Percentiles rank a stretch among this genome's conserved stretches.
phyloP scores from a whole-genome alignment of 2,113 vertebrate genomes.

The Phalacrocorax pelagicus region DNA sequence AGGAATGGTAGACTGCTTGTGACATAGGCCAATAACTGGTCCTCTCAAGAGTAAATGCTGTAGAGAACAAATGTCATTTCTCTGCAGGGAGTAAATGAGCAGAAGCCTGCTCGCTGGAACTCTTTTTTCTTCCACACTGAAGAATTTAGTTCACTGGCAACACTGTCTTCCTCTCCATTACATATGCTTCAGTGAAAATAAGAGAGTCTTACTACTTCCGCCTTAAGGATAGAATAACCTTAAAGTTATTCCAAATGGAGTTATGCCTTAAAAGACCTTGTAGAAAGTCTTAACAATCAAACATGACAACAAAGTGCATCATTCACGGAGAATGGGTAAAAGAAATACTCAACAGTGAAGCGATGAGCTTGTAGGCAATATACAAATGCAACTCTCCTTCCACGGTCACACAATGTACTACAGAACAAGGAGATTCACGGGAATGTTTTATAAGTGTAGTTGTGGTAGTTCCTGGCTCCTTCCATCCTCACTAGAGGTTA shows the following conservation, averaged over 20 bases:
- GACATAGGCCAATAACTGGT: constrained; percentile 27
- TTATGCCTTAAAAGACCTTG: neutral
- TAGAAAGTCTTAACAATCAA: neutral
- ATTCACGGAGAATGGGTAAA: rapidly evolving
- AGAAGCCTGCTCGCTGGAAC: neutral
- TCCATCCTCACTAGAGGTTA: neutral
- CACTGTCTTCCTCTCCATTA: neutral
- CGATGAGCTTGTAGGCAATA: neutral
- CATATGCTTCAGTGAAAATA: neutral
- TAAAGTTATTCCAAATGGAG: neutral
- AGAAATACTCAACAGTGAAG: neutral
- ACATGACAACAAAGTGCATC: neutral
- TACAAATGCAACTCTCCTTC: neutral
- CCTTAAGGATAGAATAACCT: neutral
- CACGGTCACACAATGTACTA: neutral
- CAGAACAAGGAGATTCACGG: neutral
- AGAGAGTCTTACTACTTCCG: neutral
- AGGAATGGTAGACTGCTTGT: neutral
- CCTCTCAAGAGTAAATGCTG: constrained; percentile 13
- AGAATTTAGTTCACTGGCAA: neutral
- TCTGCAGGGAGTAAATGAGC: constrained; percentile 41
- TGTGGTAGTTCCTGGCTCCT: neutral
- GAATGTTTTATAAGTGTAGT: neutral
- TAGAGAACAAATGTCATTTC: constrained; percentile 38
- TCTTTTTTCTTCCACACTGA: neutral